A percentile compares a stretch with the other conserved stretches of the same genome.
These are phyloP conservation scores for Chaetops frenatus DNA, from an alignment of 2,113 vertebrate species.

Conservation along the genomic window DNA sequence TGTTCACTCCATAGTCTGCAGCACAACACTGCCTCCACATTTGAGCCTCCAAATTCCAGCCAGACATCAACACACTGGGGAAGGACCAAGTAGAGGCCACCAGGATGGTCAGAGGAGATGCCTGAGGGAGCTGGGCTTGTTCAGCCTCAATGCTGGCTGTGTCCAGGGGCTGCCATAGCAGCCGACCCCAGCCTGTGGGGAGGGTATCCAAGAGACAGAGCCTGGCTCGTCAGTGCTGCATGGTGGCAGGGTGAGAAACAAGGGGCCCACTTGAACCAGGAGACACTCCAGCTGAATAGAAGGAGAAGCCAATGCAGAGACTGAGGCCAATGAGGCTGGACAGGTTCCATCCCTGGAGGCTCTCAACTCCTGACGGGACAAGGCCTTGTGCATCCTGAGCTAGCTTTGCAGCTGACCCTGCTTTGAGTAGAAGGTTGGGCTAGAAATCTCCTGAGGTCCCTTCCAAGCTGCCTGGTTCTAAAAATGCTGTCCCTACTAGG, in stretches of 20 bases:
- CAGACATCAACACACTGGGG: background rate
- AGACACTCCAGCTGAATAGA: background rate
- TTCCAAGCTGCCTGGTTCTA: background rate
- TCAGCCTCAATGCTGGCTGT: background rate
- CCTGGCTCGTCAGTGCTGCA: background rate
- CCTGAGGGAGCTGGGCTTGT: background rate
- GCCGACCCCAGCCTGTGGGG: background rate
- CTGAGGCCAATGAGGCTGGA: background rate
- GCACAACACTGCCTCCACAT: fast-evolving
- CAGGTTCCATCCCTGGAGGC: background rate
- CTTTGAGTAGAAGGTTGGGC: background rate
- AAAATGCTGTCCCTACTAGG: background rate
- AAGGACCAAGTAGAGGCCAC: background rate
- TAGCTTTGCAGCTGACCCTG: background rate
- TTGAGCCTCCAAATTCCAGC: background rate
- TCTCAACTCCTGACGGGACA: background rate
- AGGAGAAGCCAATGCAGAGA: background rate
- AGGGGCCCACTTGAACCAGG: background rate
- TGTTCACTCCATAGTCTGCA: background rate
- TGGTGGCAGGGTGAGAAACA: background rate
- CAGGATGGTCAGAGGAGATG: background rate
- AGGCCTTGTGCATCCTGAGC: background rate
- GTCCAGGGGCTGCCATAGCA: background rate
- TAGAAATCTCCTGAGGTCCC: background rate
- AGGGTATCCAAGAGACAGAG: background rate